Conservation (phyloP, 2,113 vertebrate species). For the Laticauda colubrina region DNA sequence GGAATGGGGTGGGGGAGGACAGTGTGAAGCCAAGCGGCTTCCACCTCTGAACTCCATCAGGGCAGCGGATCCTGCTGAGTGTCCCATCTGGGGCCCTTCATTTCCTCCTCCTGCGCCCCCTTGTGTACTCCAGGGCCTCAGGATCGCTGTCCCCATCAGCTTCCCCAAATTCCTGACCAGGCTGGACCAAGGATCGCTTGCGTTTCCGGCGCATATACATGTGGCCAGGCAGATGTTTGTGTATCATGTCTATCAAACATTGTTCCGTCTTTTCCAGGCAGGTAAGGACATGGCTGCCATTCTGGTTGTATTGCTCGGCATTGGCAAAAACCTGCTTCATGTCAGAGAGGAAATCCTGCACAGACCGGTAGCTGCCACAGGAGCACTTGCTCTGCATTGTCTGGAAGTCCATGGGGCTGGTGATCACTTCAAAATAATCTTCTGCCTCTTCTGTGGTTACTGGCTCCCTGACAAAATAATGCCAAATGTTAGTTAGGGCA, state of each 20-base stretch:
- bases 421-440: slow-evolving; percentile 90
- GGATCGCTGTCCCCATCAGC: slow-evolving; percentile 71
- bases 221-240: slow-evolving; percentile 88
- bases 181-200: slow-evolving; percentile 70
- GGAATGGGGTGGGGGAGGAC: not conserved
- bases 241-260: slow-evolving; percentile 84
- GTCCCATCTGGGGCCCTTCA: slow-evolving; percentile 51
- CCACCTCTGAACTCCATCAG: slow-evolving; percentile 35
- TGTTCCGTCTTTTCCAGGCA: slow-evolving; percentile 92
- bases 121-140: slow-evolving; percentile 65
- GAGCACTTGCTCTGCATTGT: slow-evolving; percentile 91
- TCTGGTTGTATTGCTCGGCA: slow-evolving; percentile 90
- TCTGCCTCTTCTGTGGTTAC: slow-evolving; percentile 89
- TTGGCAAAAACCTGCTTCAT: slow-evolving; percentile 94
- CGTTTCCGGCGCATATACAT: slow-evolving; percentile 82
- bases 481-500: not conserved
- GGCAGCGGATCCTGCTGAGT: slow-evolving; percentile 42
- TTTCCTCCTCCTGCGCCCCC: slow-evolving; percentile 74
- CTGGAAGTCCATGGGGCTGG: slow-evolving; percentile 93
- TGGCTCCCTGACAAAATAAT: slow-evolving; percentile 80
- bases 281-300: slow-evolving; percentile 83
- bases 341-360: slow-evolving; percentile 88
- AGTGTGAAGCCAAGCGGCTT: not conserved
- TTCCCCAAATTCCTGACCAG: slow-evolving; percentile 66
- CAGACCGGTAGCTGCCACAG: slow-evolving; percentile 80